A percentile compares a stretch with the other conserved stretches of the same genome.
phyloP scores from a whole-genome alignment of 2,797 vertebrate genomes.

The Macrochelys suwanniensis region DNA sequence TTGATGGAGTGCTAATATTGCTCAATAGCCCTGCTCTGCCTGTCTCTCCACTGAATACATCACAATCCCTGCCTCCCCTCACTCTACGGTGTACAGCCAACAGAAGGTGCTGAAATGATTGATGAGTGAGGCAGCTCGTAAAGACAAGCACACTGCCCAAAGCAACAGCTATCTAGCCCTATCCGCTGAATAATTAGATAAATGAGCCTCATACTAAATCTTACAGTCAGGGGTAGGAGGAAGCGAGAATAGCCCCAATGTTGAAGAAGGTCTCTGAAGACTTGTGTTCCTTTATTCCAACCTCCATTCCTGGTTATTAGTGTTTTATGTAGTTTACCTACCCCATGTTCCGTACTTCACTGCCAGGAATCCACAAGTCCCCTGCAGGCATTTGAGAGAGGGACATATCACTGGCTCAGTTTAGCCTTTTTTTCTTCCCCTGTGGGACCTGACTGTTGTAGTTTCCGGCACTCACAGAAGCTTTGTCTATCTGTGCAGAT shows the following conservation, averaged over 20 bases:
- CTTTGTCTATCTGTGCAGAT: conserved; percentile 34
- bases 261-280: neutral
- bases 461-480: conserved; percentile 22
- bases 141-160: conserved; percentile 59
- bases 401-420: neutral
- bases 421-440: neutral
- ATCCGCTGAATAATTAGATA: conserved; percentile 60
- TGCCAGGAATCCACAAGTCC: neutral
- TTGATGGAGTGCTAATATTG: conserved; percentile 64
- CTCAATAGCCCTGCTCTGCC: conserved; percentile 23
- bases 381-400: neutral
- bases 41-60: neutral
- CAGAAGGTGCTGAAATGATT: conserved; percentile 65
- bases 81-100: conserved; percentile 18
- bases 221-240: conserved; percentile 18
- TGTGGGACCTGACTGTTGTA: conserved; percentile 5
- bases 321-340: neutral
- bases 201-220: conserved; percentile 60
- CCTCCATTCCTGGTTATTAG: neutral
- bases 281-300: neutral
- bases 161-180: conserved; percentile 66
- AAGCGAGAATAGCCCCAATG: neutral
- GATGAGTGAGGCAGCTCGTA: conserved; percentile 65
- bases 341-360: neutral
- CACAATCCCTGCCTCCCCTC: conserved; percentile 27